Conservation (phyloP, 1,140 invertebrate genomes). For the Diachasma alloeum region DNA sequence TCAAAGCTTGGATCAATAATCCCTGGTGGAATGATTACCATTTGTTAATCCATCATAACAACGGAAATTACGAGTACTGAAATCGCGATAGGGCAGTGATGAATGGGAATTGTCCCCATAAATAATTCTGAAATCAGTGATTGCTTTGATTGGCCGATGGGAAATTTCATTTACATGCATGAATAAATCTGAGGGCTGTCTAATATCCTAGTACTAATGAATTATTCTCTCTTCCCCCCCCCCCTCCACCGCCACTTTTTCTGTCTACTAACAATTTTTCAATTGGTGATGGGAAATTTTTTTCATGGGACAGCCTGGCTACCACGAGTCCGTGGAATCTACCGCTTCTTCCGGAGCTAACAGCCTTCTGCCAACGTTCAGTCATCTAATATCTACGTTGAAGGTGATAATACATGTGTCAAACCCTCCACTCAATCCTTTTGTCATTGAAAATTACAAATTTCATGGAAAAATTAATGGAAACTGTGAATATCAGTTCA, state of each 20-base stretch:
- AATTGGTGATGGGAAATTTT: background rate
- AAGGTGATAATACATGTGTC: slow-evolving; percentile 71
- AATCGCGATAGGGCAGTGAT: background rate
- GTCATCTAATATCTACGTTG: slow-evolving; percentile 73
- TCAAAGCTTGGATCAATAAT: background rate
- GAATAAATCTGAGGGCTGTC: background rate
- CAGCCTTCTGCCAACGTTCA: slow-evolving; percentile 74
- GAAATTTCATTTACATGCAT: slow-evolving; percentile 11
- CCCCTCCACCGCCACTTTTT: too few relatives aligned
- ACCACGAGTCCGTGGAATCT: slow-evolving; percentile 58
- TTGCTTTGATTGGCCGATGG: background rate
- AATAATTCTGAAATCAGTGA: background rate
- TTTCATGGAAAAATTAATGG: too few relatives aligned
- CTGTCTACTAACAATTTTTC: background rate
- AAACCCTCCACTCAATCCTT: background rate
- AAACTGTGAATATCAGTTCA: too few relatives aligned
- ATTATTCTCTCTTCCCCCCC: too few relatives aligned
- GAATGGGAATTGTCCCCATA: background rate
- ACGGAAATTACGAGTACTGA: background rate
- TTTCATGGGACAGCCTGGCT: slow-evolving; percentile 49
- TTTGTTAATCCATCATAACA: background rate
- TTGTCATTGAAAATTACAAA: too few relatives aligned
- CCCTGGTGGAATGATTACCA: background rate
- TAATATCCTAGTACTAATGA: background rate
- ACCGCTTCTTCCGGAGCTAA: slow-evolving; percentile 70